These are phyloP conservation scores for Chauna torquata DNA, from an alignment of 2,113 vertebrate species.

Conservation along the genomic window DNA sequence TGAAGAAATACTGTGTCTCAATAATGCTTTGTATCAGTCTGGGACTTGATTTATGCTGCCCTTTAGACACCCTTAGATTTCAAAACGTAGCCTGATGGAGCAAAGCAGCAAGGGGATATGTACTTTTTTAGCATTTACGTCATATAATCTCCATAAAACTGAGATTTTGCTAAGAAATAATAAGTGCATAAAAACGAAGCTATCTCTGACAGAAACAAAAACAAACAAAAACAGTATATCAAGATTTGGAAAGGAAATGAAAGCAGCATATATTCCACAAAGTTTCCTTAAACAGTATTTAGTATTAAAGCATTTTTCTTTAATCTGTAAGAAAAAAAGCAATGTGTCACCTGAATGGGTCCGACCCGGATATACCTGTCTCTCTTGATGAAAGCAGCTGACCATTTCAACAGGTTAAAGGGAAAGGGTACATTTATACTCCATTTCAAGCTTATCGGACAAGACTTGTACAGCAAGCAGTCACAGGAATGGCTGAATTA, in stretches of 20 bases:
- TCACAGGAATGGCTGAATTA: not conserved
- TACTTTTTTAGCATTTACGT: not conserved
- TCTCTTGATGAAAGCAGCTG: not conserved
- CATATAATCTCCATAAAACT: not conserved
- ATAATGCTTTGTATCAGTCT: not conserved
- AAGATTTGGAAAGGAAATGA: not conserved
- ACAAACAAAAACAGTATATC: not conserved
- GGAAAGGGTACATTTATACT: fast-evolving
- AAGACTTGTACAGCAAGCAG: not conserved
- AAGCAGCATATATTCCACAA: not conserved
- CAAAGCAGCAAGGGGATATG: not conserved
- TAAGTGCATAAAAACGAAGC: not conserved
- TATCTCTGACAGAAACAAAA: not conserved
- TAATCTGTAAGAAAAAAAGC: not conserved
- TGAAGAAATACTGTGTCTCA: not conserved
- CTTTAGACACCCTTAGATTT: not conserved
- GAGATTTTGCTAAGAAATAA: not conserved
- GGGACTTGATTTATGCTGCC: not conserved
- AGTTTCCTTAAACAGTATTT: not conserved
- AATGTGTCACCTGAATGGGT: not conserved
- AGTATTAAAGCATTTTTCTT: not conserved
- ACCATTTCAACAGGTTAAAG: not conserved
- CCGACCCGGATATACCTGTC: not conserved
- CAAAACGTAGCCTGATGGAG: not conserved
- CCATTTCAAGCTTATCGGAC: not conserved